Evolutionary conservation across 2,888 invertebrate genomes (phyloP), one percentile per base, ranked within the genome.

Genomic region (Lepidonotus clava): DNA sequence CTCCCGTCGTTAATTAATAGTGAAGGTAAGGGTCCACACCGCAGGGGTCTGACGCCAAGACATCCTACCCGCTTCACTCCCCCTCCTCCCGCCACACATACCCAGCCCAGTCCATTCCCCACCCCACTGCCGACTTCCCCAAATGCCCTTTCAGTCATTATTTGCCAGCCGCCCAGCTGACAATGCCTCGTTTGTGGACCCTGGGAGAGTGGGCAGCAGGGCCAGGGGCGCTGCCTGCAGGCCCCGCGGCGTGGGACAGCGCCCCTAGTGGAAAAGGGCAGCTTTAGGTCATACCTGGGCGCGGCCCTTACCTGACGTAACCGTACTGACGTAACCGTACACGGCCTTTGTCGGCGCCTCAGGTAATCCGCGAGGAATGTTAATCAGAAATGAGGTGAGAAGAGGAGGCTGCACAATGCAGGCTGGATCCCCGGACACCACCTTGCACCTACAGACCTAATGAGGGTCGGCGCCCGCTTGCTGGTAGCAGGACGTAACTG

Each of bases 351-450:
- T 61, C 28, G 28, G n/a, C 11, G 61, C 61, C 61, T 28, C 28
- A 28, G 61, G 61, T 61, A 61, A 61, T n/a, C 61, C 61, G 24
- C 11, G n/a, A 11, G 61, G 61, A 61, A 61, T 61, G 61, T 61
- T 61, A 61, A 61, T 61, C 61, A 61, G 61, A n/a, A 53, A 32
- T 11, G 28, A 61, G 61, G 61, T 61, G 24, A n/a, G n/a, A n/a
- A n/a, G n/a, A n/a, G n/a, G n/a, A n/a, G n/a, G n/a, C n/a, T n/a
- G n/a, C n/a, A n/a, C n/a, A n/a, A n/a, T n/a, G n/a, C n/a, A n/a
- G n/a, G n/a, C n/a, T n/a, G n/a, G n/a, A n/a, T n/a, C n/a, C n/a
- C n/a, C n/a, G n/a, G n/a, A n/a, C n/a, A n/a, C n/a, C n/a, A n/a
- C n/a, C n/a, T n/a, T n/a, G n/a, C n/a, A n/a, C n/a, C n/a, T n/a